These are phyloP conservation scores for Rhinichthys klamathensis DNA, from an alignment of 2,113 vertebrate species.

Conservation along the genomic window DNA sequence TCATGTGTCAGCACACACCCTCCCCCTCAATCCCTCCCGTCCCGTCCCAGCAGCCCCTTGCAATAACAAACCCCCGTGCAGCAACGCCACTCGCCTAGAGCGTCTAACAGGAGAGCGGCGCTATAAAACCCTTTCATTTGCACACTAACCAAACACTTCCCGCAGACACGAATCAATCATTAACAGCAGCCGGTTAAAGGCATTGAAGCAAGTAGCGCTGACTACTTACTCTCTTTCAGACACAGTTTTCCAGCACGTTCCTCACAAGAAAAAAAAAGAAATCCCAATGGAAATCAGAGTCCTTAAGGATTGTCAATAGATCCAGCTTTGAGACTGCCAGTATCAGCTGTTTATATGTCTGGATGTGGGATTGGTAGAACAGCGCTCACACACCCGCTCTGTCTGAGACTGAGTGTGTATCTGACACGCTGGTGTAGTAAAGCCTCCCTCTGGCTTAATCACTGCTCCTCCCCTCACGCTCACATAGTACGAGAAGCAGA, in stretches of 20 bases:
- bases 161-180: conserved; percentile 65
- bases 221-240: conserved; percentile 65
- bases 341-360: conserved; percentile 2
- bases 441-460: conserved; percentile 57
- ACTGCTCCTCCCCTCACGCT: conserved; percentile 65
- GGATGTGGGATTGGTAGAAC: background rate
- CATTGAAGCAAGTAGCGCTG: conserved; percentile 42
- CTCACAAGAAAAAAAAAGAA: conserved; percentile 23
- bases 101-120: conserved; percentile 28
- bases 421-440: conserved; percentile 67
- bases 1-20: conserved; percentile 66
- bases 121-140: conserved; percentile 53
- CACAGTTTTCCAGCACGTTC: conserved; percentile 35
- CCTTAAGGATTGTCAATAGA: conserved; percentile 41
- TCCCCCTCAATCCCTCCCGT: conserved; percentile 55
- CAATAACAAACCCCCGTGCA: conserved; percentile 55
- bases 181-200: conserved; percentile 67
- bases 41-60: conserved; percentile 35
- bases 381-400: conserved; percentile 27
- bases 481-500: conserved; percentile 38
- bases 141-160: conserved; percentile 63
- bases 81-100: conserved; percentile 25
- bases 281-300: conserved; percentile 17
- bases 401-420: conserved; percentile 53
- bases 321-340: background rate